phyloP scores from a whole-genome alignment of 2,113 vertebrate species.

The Orientallactaga bullata region DNA sequence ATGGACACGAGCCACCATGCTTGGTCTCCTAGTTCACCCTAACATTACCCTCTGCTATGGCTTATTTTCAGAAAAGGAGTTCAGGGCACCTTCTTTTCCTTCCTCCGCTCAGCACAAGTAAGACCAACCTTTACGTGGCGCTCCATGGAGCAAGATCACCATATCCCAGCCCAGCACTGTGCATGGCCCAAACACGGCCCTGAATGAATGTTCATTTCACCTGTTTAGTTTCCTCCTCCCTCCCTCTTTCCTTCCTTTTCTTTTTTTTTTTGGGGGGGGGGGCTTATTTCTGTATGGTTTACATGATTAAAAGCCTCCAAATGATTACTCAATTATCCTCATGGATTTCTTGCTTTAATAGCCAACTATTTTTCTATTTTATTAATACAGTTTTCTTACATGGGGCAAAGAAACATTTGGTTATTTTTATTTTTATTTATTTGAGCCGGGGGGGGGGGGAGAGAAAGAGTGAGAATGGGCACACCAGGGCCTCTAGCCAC shows the following conservation, averaged over 20 bases:
- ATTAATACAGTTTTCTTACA: conserved; percentile 13
- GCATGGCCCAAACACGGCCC: neutral
- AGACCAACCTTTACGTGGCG: conserved; percentile 36
- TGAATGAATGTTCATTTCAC: neutral
- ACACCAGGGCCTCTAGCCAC: no score
- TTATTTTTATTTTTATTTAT: no score
- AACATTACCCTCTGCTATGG: neutral
- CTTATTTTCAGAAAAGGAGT: neutral
- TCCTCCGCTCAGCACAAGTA: conserved; percentile 18
- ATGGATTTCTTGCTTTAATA: conserved; percentile 46
- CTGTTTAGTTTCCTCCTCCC: neutral
- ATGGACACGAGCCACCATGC: no score
- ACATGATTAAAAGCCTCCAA: conserved; percentile 42
- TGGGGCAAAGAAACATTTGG: no score
- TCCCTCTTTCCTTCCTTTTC: neutral
- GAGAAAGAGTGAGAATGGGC: no score
- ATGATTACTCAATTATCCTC: neutral
- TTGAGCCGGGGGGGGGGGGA: no score
- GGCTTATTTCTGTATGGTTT: conserved; percentile 45
- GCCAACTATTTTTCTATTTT: neutral
- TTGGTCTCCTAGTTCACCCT: no score
- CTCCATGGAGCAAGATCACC: neutral
- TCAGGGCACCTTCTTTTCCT: conserved; percentile 14
- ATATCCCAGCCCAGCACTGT: neutral
- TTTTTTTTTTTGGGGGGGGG: no score